Evolutionary conservation across 2,888 invertebrate species (phyloP).

Genomic region (Agonopterix heracliana): DNA sequence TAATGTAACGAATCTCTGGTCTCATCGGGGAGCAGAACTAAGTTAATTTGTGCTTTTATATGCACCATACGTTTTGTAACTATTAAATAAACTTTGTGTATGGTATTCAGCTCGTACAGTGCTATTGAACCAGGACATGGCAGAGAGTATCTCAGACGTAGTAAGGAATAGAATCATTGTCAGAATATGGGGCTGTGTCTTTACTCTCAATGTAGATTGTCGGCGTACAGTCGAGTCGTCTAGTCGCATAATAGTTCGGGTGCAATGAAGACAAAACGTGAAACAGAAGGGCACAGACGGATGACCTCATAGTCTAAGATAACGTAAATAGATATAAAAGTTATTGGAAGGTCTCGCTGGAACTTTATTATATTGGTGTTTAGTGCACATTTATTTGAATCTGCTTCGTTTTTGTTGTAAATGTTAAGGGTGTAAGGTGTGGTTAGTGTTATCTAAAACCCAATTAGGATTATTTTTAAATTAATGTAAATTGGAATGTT

Average conservation of each 20-base stretch:
- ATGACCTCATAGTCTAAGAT: background rate
- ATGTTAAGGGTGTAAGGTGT: slow-evolving; percentile 4
- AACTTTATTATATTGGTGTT: background rate
- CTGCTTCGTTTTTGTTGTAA: background rate
- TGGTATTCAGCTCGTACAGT: too few species aligned
- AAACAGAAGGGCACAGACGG: background rate
- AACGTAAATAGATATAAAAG: background rate
- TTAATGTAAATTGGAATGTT: too few species aligned
- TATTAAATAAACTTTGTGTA: too few species aligned
- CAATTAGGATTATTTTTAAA: background rate
- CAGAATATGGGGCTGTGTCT: background rate
- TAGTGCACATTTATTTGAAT: background rate
- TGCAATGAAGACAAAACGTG: slow-evolving; percentile 13
- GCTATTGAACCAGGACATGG: too few species aligned
- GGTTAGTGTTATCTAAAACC: background rate
- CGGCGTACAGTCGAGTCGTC: slow-evolving; percentile 17
- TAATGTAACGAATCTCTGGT: too few species aligned
- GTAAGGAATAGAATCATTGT: too few species aligned
- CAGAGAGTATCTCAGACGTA: too few species aligned
- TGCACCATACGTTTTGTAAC: too few species aligned
- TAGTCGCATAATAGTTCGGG: slow-evolving; percentile 28
- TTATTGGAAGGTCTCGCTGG: background rate
- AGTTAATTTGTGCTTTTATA: too few species aligned
- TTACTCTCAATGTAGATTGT: background rate
- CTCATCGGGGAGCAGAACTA: too few species aligned